Conservation (phyloP, 2,888 invertebrate species). For the Patella pellucida region DNA sequence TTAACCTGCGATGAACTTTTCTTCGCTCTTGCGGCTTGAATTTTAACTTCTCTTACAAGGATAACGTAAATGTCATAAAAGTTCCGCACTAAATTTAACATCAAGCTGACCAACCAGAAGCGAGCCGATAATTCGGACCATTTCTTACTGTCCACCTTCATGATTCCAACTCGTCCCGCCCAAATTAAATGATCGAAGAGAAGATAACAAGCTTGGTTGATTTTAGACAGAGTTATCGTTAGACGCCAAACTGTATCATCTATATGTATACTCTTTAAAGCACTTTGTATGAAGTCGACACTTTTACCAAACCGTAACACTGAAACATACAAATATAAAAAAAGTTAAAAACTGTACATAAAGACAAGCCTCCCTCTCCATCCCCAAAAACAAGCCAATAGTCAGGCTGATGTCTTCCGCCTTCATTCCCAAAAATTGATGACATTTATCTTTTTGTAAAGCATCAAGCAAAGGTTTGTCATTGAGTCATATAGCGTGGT, state of each 20-base stretch:
- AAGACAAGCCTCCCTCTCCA: no score
- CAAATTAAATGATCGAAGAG: constrained; percentile 90
- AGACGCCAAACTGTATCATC: constrained; percentile 80
- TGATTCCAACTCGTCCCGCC: constrained; percentile 76
- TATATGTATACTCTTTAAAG: constrained; percentile 81
- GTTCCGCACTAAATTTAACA: constrained; percentile 85
- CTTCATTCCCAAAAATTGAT: no score
- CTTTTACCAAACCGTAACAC: constrained; percentile 89
- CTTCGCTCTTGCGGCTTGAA: constrained; percentile 30
- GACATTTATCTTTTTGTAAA: no score
- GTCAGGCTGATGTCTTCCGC: no score
- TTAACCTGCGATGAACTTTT: constrained; percentile 42
- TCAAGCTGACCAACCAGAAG: constrained; percentile 87
- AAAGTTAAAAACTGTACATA: background rate
- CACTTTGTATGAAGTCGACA: constrained; percentile 83
- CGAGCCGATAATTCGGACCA: constrained; percentile 78
- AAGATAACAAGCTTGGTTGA: constrained; percentile 84
- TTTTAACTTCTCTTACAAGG: constrained; percentile 41
- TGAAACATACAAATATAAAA: constrained; percentile 70
- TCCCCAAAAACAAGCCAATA: no score
- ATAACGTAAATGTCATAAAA: constrained; percentile 78
- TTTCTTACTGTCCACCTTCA: constrained; percentile 79
- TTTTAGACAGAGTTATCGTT: constrained; percentile 83
- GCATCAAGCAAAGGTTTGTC: no score
- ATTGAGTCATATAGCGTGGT: no score